phyloP scores from a whole-genome alignment of 2,113 vertebrate species.

The Aphelocoma coerulescens region DNA sequence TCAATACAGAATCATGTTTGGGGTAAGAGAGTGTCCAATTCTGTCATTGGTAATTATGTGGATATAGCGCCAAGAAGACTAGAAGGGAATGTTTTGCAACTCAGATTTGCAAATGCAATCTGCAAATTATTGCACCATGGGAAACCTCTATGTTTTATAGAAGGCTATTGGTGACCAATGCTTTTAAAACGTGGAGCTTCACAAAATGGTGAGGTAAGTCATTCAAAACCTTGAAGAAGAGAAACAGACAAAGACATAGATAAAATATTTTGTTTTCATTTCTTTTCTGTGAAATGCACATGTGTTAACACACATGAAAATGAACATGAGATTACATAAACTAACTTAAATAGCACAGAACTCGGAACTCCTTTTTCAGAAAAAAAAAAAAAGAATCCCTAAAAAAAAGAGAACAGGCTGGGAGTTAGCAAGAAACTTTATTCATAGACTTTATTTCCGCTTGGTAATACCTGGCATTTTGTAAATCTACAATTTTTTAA shows the following conservation, averaged over 20 bases:
- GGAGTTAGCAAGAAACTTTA: neutral
- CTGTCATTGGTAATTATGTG: neutral
- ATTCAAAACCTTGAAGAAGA: neutral
- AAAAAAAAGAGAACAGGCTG: neutral
- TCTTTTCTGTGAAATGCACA: neutral
- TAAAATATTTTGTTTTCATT: neutral
- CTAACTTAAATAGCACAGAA: neutral
- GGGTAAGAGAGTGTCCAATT: neutral
- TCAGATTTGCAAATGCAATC: neutral
- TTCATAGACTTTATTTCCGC: neutral
- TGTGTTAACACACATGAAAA: neutral
- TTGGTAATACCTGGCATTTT: neutral
- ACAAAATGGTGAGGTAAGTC: neutral
- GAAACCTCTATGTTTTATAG: neutral
- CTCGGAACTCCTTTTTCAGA: accelerated
- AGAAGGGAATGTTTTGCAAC: neutral
- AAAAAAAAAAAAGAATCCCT: accelerated
- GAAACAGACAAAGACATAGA: neutral
- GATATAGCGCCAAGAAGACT: neutral
- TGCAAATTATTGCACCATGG: neutral
- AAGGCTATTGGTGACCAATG: neutral
- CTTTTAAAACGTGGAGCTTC: neutral
- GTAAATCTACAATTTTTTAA: neutral
- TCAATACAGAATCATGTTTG: neutral
- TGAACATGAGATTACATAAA: neutral